These are phyloP conservation scores for Acipenser oxyrinchus DNA, from an alignment of 2,797 vertebrate genomes.

Conservation along the genomic window DNA sequence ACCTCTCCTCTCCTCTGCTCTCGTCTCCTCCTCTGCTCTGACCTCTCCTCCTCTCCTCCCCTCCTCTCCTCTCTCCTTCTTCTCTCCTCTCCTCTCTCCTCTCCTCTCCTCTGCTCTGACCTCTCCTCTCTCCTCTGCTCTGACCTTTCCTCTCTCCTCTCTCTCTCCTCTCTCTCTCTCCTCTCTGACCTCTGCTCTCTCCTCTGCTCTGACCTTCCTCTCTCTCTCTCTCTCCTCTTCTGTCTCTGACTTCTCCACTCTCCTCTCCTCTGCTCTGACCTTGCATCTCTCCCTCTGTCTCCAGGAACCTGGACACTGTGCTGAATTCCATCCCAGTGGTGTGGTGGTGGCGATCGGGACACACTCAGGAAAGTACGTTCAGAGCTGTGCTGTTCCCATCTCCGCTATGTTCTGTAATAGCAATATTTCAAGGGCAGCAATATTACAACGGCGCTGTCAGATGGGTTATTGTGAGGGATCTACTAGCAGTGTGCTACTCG, in stretches of 20 bases:
- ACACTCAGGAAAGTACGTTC: slow-evolving; percentile 84
- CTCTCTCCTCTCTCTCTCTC: too few species aligned
- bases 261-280: neutral
- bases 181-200: too few species aligned
- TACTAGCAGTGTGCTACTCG: too few species aligned
- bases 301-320: slow-evolving; percentile 94
- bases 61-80: neutral
- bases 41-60: neutral
- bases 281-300: slow-evolving; percentile 11
- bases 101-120: neutral
- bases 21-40: too few species aligned
- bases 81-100: neutral
- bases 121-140: too few species aligned
- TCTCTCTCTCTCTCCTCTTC: neutral
- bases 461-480: too few species aligned
- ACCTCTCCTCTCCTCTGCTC: too few species aligned
- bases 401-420: too few species aligned
- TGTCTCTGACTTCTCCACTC: neutral
- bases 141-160: neutral
- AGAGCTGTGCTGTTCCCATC: neutral
- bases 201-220: too few species aligned
- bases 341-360: slow-evolving; percentile 92
- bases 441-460: too few species aligned
- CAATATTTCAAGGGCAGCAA: too few species aligned
- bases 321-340: slow-evolving; percentile 94